phyloP scores from a whole-genome alignment of 2,797 vertebrate genomes.

The Coilia nasus region DNA sequence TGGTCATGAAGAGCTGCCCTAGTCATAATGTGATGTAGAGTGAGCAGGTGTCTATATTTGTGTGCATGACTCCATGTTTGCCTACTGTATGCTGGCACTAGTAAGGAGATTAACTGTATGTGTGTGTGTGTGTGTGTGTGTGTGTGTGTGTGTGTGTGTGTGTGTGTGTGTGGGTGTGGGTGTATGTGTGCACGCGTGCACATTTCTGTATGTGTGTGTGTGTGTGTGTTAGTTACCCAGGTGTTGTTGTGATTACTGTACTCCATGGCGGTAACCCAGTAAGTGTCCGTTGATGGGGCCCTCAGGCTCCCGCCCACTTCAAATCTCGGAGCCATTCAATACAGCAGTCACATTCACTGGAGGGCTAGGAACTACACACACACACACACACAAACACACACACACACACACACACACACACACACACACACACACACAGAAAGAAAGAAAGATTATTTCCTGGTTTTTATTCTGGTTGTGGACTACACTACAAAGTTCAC shows the following conservation, averaged over 20 bases:
- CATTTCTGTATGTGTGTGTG: neutral
- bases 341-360: slow-evolving; percentile 78
- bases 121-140: neutral
- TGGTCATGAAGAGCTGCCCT: too few relatives aligned
- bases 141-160: neutral
- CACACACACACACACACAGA: neutral
- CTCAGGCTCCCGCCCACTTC: slow-evolving; percentile 76
- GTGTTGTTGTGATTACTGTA: slow-evolving; percentile 75
- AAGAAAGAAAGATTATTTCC: too few relatives aligned
- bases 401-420: neutral
- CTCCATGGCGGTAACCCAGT: slow-evolving; percentile 80
- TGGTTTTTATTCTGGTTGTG: too few relatives aligned
- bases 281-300: slow-evolving; percentile 82
- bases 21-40: too few relatives aligned
- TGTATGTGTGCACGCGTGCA: neutral
- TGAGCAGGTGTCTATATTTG: too few relatives aligned
- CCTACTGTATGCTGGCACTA: too few relatives aligned
- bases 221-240: slow-evolving; percentile 69
- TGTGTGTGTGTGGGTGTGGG: slow-evolving; percentile 1
- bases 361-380: slow-evolving; percentile 76
- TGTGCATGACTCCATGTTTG: too few relatives aligned
- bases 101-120: too few relatives aligned
- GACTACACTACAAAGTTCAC: too few relatives aligned
- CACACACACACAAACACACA: neutral
- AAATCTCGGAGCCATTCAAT: slow-evolving; percentile 80